phyloP scores from a whole-genome alignment of 2,797 vertebrate genomes.

The Chrysocyon brachyurus region DNA sequence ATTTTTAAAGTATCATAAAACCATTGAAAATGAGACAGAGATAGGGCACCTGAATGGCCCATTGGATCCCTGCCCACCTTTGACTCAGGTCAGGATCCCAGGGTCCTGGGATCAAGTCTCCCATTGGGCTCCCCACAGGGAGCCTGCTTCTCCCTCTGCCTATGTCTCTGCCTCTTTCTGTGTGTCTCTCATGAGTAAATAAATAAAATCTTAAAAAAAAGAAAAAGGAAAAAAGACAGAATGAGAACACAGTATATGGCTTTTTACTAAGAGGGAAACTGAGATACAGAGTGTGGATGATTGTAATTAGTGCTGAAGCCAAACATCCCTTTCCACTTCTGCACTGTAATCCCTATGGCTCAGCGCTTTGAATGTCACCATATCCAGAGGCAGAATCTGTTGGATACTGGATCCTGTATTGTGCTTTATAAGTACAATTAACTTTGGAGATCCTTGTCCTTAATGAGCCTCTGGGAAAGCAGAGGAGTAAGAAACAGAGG shows the following conservation, averaged over 20 bases:
- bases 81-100: too few species aligned
- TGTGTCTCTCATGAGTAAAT: too few species aligned
- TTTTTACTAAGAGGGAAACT: not conserved
- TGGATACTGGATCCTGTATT: not conserved
- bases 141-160: too few species aligned
- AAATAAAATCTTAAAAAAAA: too few species aligned
- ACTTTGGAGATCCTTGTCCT: not conserved
- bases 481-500: not conserved
- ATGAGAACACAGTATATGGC: too few species aligned
- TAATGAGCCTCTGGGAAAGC: not conserved
- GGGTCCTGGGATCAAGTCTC: too few species aligned
- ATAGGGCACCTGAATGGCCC: too few species aligned
- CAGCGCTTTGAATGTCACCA: not conserved
- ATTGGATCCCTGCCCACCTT: too few species aligned
- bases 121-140: too few species aligned
- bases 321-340: not conserved
- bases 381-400: not conserved
- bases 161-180: too few species aligned
- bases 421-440: conserved; percentile 5
- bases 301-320: not conserved
- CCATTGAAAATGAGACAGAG: conserved; percentile 1
- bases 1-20: not conserved
- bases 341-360: accelerated
- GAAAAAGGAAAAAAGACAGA: not conserved
- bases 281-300: not conserved